A percentile compares a stretch with the other conserved stretches of the same genome.
phyloP scores from a whole-genome alignment of 2,888 invertebrate genomes.

The Rhodophaea formosa region DNA sequence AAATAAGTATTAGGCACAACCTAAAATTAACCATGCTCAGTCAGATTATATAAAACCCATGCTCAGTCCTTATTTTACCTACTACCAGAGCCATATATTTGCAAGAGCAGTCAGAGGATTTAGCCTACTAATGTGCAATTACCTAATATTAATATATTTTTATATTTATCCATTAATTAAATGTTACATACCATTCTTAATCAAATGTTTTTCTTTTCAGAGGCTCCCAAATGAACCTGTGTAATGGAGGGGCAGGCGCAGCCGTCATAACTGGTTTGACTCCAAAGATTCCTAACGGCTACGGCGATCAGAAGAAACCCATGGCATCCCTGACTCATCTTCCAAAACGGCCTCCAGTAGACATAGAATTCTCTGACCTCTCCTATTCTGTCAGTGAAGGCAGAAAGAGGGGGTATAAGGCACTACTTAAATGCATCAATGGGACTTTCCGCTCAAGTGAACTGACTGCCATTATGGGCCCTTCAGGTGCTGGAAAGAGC shows the following conservation, averaged over 20 bases:
- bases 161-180: too few species aligned
- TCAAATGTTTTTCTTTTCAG: conserved; percentile 64
- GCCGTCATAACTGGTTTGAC: conserved; percentile 77
- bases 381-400: conserved; percentile 95
- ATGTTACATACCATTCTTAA: too few species aligned
- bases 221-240: conserved; percentile 87
- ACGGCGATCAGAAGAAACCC: conserved; percentile 86
- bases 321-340: conserved; percentile 89
- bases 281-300: conserved; percentile 87
- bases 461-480: conserved; percentile 97
- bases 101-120: too few species aligned
- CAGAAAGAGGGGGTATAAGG: conserved; percentile 89
- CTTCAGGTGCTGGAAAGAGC: conserved; percentile 90
- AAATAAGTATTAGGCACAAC: too few species aligned
- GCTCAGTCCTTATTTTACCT: too few species aligned
- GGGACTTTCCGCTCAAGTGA: conserved; percentile 95
- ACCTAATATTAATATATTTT: too few species aligned
- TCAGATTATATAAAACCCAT: too few species aligned
- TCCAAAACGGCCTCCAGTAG: conserved; percentile 92
- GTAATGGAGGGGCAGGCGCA: conserved; percentile 83
- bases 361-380: conserved; percentile 93
- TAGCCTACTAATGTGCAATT: too few species aligned
- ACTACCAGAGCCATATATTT: too few species aligned
- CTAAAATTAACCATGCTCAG: too few species aligned
- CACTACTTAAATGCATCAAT: conserved; percentile 92